Conservation (phyloP, 2,888 invertebrate species). For the Mellilla xanthometata region DNA sequence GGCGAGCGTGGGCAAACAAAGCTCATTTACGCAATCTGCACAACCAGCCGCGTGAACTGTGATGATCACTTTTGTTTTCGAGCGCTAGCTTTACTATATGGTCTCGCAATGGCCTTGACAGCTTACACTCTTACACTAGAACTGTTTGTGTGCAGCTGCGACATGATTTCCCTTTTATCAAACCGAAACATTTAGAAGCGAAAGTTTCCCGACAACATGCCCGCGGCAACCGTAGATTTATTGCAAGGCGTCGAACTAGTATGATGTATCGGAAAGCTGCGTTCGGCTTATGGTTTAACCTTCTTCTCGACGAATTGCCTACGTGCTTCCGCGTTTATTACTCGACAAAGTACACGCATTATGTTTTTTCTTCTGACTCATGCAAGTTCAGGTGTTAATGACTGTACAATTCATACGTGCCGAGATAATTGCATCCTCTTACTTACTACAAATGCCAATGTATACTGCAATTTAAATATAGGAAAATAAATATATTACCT, state of each 20-base stretch:
- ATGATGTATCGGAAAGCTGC: constrained; percentile 46
- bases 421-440: constrained; percentile 19
- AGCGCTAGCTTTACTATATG: constrained; percentile 41
- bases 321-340: constrained; percentile 51
- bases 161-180: constrained; percentile 69
- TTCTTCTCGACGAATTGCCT: constrained; percentile 44
- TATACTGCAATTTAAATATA: neutral
- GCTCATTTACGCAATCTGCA: constrained; percentile 48
- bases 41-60: constrained; percentile 47
- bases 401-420: constrained; percentile 17
- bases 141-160: constrained; percentile 24
- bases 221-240: constrained; percentile 41
- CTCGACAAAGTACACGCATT: constrained; percentile 26
- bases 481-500: too few species aligned
- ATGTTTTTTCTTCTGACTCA: constrained; percentile 22
- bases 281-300: constrained; percentile 46
- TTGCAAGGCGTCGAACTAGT: constrained; percentile 33
- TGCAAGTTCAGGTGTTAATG: constrained; percentile 23
- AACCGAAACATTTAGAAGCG: constrained; percentile 58
- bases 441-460: constrained; percentile 7
- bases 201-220: constrained; percentile 50
- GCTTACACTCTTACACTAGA: constrained; percentile 58
- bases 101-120: constrained; percentile 54
- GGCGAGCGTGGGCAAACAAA: constrained; percentile 21
- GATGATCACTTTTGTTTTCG: constrained; percentile 77